Evolutionary conservation across 1,140 invertebrate genomes (phyloP), one percentile per base, ranked within the genome.

Genomic region (Whitmania pigra): DNA sequence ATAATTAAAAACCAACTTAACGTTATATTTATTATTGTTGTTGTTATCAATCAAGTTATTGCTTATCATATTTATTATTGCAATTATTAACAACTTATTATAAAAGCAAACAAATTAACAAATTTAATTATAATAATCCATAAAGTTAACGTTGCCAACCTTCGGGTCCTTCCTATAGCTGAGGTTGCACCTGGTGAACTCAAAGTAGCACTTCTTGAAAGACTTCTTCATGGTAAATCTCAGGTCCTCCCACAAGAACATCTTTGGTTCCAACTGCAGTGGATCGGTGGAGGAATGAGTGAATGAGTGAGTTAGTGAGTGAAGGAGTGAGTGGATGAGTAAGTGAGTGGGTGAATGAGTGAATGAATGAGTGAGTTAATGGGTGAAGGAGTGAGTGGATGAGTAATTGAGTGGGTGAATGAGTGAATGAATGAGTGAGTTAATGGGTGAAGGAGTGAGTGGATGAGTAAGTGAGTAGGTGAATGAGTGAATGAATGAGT

Each of bases 111-210:
- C 13, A 15, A 15, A 49, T 49, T 49, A 49, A 1, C 15, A 49
- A 49, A 7, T 15, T 7, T 11, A 15, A 49, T 5, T 49, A 43
- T 49, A 15, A 49, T 49, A 49, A 49, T 49, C 9, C 2, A 49
- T 49, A 11, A 49, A 49, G 3, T 49, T 13, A 49, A 49, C 9
- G 15, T 18, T 11, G 2, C 71, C 68, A 88, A 88, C 78, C 86
- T n/a, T 86, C 80, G 87, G 87, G 80, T 91, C 89, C 78, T 92
- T 93, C 76, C 88, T 91, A 74, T 88, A 88, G 74, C 85, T 88
- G n/a, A 94, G 83, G 77, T 87, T 89, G 0, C 86, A 87, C 76
- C 90, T 87, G 60, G 85, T 88, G 76, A 93, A 88, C 79, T 92
- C 89, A 77, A 92, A 90, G 70, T 87, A 86, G 77, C 87, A 88